phyloP scores from a whole-genome alignment of 2,888 invertebrate species.

The Nephrotoma appendiculata region DNA sequence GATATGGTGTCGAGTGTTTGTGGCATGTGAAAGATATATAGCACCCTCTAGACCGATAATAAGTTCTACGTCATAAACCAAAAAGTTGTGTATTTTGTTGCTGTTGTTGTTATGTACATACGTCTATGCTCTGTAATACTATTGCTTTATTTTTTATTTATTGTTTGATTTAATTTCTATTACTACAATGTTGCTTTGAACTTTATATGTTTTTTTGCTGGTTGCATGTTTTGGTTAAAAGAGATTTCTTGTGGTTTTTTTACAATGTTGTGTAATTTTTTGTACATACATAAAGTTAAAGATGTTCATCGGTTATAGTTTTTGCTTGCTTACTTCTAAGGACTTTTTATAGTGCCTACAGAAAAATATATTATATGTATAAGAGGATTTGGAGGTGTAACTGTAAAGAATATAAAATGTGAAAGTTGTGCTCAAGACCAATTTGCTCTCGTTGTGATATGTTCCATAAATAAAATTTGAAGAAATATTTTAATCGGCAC shows the following conservation, averaged over 20 bases:
- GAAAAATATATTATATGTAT: too few relatives aligned
- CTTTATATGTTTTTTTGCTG: background rate
- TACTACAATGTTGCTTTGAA: background rate
- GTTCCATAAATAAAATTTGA: too few relatives aligned
- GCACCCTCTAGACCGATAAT: conserved; percentile 6
- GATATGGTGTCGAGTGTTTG: conserved; percentile 5
- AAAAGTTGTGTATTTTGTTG: background rate
- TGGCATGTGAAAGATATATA: conserved; percentile 6
- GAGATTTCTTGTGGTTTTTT: background rate
- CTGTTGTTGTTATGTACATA: background rate
- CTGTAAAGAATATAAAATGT: too few relatives aligned
- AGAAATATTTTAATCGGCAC: too few relatives aligned
- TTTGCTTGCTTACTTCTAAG: background rate
- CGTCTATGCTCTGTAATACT: background rate
- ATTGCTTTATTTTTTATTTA: background rate
- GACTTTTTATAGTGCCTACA: background rate
- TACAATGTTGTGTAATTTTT: background rate
- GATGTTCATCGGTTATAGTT: background rate
- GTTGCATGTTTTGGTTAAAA: background rate
- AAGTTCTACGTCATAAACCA: conserved; percentile 6
- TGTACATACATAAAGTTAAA: background rate
- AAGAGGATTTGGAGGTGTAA: too few relatives aligned
- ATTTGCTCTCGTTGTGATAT: too few relatives aligned
- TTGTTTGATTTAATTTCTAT: background rate
- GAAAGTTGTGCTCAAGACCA: too few relatives aligned